Conservation (phyloP, 1,140 invertebrate genomes). For the Uloborus diversus region DNA sequence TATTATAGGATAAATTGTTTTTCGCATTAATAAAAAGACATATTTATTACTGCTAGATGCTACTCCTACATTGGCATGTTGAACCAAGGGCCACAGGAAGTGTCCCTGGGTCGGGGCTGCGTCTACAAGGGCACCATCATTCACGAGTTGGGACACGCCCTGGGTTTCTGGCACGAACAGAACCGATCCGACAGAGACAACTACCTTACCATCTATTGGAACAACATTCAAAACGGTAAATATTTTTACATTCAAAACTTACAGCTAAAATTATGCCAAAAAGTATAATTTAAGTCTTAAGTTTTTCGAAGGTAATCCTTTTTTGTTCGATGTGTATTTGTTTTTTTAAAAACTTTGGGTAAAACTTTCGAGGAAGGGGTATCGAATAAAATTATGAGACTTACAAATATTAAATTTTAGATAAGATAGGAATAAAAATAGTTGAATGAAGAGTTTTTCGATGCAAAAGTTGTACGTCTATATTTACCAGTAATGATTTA, state of each 20-base stretch:
- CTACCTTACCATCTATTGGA: slow-evolving; percentile 75
- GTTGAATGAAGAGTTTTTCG: too few relatives aligned
- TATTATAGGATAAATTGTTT: too few relatives aligned
- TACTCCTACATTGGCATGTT: neutral
- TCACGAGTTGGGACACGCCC: slow-evolving; percentile 85
- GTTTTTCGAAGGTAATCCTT: neutral
- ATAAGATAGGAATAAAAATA: too few relatives aligned
- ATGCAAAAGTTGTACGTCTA: too few relatives aligned
- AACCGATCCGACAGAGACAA: slow-evolving; percentile 81
- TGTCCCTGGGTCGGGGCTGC: slow-evolving; percentile 69
- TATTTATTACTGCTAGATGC: too few relatives aligned
- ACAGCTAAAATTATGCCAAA: neutral
- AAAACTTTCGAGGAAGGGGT: too few relatives aligned
- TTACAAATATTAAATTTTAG: too few relatives aligned
- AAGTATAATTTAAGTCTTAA: neutral
- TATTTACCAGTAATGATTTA: too few relatives aligned
- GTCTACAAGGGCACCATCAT: slow-evolving; percentile 76
- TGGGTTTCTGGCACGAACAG: slow-evolving; percentile 89
- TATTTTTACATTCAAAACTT: neutral
- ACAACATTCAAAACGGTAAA: slow-evolving; percentile 75
- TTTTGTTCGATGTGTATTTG: neutral
- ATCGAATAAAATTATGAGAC: too few relatives aligned
- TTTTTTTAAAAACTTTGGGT: neutral
- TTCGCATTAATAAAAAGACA: too few relatives aligned
- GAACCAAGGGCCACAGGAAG: neutral